Base-by-base conservation (phyloP, 2,113 vertebrate genomes). In the Arenaria interpres region DNA sequence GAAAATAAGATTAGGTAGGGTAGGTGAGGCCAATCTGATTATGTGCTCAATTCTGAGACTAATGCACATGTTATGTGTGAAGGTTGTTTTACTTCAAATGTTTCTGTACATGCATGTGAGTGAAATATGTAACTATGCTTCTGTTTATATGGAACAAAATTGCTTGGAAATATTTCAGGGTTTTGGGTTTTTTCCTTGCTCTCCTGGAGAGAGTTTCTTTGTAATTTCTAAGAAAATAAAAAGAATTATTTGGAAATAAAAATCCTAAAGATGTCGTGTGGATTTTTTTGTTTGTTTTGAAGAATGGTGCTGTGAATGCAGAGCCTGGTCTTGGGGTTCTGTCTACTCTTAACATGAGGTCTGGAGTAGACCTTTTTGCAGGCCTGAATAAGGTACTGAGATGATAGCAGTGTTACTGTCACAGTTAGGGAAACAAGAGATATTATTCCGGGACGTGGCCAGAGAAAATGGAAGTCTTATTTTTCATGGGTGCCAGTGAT, bases 181-280 rank as follows among this genome's bases (percentile, higher is more conserved):
- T 41, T 4, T 22, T 74, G 41, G 50, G 19, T 4, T 28, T 62
- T 79, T 19, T 7, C 25, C 45, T 79, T 89, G 62, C 77, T 95
- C 86, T 93, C 80, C 89, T 41, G 84, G 86, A 85, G 95, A 90
- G 89, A 91, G 96, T 53, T 82, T 56, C 46, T 91, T 90, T 94
- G 48, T 85, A 64, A 87, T 95, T 96, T 92, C 35, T 87, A 89
- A 88, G 4, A 79, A 87, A 90, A 86, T 39, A 68, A 94, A 90
- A 86, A 86, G 54, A 56, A 4, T 2, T 17, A 30, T 53, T 74
- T n/a, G 35, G 43, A 94, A 94, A 87, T 78, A 64, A 74, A 85
- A 90, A 20, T 54, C n/a, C n/a, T 53, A 15, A 69, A 64, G 37
- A 6, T 37, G 28, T 6, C 33, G 4, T 54, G 18, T 78, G 28